A percentile compares a stretch with the other conserved stretches of the same genome.
phyloP scores from a whole-genome alignment of 1,140 invertebrate genomes.

The Saccostrea glomerata region DNA sequence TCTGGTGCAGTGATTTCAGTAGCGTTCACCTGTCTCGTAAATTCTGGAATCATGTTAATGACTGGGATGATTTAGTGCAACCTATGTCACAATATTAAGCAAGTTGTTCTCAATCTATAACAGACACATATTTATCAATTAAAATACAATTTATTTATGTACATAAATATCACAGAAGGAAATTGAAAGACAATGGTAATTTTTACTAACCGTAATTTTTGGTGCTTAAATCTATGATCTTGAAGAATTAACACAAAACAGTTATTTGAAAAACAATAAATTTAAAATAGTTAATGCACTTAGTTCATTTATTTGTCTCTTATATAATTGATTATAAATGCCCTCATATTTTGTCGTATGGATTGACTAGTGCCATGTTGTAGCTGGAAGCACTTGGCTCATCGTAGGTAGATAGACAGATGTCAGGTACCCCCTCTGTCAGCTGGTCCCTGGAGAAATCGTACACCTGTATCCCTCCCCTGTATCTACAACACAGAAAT shows the following conservation, averaged over 20 bases:
- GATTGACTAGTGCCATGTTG: constrained; percentile 71
- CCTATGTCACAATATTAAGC: background rate
- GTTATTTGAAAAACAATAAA: background rate
- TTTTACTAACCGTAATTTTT: background rate
- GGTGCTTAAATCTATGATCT: background rate
- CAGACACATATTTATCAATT: background rate
- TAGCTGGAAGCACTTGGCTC: constrained; percentile 72
- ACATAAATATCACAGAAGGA: background rate
- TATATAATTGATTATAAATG: too few species aligned
- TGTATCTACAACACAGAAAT: constrained; percentile 62
- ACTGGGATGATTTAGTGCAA: background rate
- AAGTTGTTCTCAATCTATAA: background rate
- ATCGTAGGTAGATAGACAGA: constrained; percentile 73
- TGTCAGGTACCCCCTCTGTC: constrained; percentile 70
- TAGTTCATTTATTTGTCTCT: background rate
- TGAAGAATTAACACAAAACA: background rate
- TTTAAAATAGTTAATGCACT: background rate
- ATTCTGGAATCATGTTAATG: constrained; percentile 23
- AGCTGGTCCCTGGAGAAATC: constrained; percentile 73
- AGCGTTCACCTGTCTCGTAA: background rate
- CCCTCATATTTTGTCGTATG: constrained; percentile 65
- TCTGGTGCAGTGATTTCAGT: constrained; percentile 36
- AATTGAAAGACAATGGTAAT: constrained; percentile 25
- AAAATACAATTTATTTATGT: background rate
- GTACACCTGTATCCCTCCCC: constrained; percentile 72